These are phyloP conservation scores for Apodemia zela DNA, from an alignment of 2,888 invertebrate species.

Conservation along the genomic window DNA sequence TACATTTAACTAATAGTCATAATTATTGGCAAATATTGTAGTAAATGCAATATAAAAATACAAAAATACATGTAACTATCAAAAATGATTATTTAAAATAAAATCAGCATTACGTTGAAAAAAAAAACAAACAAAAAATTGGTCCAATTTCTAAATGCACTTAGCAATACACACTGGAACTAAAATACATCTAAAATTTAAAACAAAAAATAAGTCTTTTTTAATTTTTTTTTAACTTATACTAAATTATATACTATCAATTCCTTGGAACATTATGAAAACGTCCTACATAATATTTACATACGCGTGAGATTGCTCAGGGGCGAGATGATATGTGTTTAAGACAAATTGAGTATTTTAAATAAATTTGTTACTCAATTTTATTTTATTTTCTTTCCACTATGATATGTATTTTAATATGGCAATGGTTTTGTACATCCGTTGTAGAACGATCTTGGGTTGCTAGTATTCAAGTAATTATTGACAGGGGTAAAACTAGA, in stretches of 20 bases:
- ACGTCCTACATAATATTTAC: conserved; percentile 31
- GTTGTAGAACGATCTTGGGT: conserved; percentile 18
- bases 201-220: conserved; percentile 69
- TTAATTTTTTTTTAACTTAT: conserved; percentile 45
- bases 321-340: conserved; percentile 28
- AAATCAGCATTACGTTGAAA: background rate
- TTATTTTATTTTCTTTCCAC: conserved; percentile 30
- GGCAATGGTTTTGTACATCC: conserved; percentile 48
- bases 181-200: conserved; percentile 39
- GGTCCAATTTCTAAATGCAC: background rate
- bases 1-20: conserved; percentile 18
- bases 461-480: conserved; percentile 24
- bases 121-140: conserved; percentile 13
- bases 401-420: conserved; percentile 69
- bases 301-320: conserved; percentile 27
- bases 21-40: conserved; percentile 15
- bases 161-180: conserved; percentile 32
- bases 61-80: conserved; percentile 1
- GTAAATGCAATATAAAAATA: conserved; percentile 21
- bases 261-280: conserved; percentile 56
- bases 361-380: conserved; percentile 5
- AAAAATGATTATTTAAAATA: background rate
- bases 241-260: conserved; percentile 48
- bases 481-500: conserved; percentile 15
- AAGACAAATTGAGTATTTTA: conserved; percentile 20